These are phyloP conservation scores for Drosophila subquinaria DNA, from an alignment of 2,888 invertebrate species.

Conservation along the genomic window DNA sequence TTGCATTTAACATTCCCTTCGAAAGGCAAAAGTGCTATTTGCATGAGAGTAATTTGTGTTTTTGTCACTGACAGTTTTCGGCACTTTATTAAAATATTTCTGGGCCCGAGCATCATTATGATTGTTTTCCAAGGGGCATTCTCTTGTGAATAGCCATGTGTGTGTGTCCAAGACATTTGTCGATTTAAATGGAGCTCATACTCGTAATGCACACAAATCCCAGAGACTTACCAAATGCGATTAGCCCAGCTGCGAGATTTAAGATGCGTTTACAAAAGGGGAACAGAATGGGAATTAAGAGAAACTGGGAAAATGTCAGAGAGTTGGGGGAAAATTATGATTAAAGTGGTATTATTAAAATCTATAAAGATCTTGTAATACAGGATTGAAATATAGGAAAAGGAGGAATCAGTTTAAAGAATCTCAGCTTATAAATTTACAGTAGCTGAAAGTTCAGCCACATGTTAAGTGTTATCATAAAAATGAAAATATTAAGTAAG, in stretches of 20 bases:
- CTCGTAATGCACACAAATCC: constrained; percentile 11
- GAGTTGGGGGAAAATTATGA: background rate
- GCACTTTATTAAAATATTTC: constrained; percentile 77
- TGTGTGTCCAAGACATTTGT: constrained; percentile 30
- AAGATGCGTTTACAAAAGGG: background rate
- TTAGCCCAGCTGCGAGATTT: constrained; percentile 3
- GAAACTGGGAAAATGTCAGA: background rate
- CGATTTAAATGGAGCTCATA: constrained; percentile 3
- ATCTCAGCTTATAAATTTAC: too few species aligned
- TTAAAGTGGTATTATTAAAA: background rate
- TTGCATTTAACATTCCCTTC: constrained; percentile 63
- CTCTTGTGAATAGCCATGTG: constrained; percentile 2
- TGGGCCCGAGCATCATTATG: constrained; percentile 57
- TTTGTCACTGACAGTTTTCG: constrained; percentile 74
- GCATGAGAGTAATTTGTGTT: constrained; percentile 64
- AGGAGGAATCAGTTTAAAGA: too few species aligned
- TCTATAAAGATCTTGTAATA: background rate
- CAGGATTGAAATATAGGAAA: background rate
- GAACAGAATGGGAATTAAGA: background rate
- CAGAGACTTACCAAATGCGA: constrained; percentile 1
- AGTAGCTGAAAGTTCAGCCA: too few species aligned
- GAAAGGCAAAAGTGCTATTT: constrained; percentile 6
- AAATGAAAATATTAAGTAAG: too few species aligned
- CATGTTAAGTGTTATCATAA: too few species aligned
- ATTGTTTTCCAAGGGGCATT: constrained; percentile 37